These are phyloP conservation scores for Numida meleagris DNA, from an alignment of 2,113 vertebrate genomes.

Conservation along the genomic window DNA sequence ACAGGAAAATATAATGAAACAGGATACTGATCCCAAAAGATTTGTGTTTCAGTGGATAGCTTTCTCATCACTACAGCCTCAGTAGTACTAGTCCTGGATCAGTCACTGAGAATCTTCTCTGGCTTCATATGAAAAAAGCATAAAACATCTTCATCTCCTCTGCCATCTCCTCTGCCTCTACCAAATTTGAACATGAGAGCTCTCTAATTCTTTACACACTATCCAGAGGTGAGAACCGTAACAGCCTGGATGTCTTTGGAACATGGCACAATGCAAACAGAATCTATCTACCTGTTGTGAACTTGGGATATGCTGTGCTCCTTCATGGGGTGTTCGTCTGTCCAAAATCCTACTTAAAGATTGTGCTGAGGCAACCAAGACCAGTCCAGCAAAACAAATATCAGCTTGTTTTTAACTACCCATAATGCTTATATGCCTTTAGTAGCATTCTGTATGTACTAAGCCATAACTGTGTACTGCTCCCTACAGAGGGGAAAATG, in stretches of 20 bases:
- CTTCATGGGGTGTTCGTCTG: background rate
- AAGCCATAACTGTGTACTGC: background rate
- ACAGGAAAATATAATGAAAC: background rate
- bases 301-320: background rate
- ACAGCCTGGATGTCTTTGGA: background rate
- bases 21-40: background rate
- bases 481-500: fast-evolving
- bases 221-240: background rate
- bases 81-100: background rate
- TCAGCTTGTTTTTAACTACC: background rate
- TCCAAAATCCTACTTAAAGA: background rate
- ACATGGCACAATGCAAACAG: too few relatives aligned
- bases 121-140: background rate
- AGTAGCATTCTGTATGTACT: background rate
- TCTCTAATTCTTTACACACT: background rate
- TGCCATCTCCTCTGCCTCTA: background rate
- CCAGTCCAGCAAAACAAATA: background rate
- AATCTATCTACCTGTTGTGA: background rate
- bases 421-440: background rate
- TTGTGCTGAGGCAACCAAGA: background rate
- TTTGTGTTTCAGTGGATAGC: background rate
- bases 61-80: background rate
- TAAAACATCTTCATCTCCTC: background rate
- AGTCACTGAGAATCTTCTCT: background rate
- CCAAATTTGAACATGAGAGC: background rate